These are phyloP conservation scores for Candoia aspera DNA, from an alignment of 2,113 vertebrate genomes.

Conservation along the genomic window DNA sequence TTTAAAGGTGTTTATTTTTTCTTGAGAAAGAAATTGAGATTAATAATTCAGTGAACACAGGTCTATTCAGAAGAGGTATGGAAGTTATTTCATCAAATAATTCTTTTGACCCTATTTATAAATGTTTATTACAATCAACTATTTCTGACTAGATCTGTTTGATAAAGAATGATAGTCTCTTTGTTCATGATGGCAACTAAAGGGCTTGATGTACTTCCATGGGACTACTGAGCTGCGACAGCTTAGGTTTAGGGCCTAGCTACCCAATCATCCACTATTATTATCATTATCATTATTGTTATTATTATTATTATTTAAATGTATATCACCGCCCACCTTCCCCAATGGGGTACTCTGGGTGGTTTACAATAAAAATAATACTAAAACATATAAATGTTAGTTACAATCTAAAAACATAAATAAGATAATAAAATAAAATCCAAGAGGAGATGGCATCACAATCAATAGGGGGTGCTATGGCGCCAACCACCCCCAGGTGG, in stretches of 20 bases:
- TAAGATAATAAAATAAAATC: too few species aligned
- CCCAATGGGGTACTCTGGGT: too few species aligned
- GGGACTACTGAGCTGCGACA: not conserved
- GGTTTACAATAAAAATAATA: too few species aligned
- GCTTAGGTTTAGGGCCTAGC: not conserved
- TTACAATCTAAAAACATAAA: too few species aligned
- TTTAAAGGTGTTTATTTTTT: not conserved
- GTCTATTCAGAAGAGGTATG: not conserved
- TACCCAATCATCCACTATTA: not conserved
- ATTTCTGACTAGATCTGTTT: not conserved
- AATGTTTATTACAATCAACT: not conserved
- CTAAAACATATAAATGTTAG: too few species aligned
- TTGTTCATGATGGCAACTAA: not conserved
- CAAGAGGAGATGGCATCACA: too few species aligned
- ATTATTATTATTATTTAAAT: too few species aligned
- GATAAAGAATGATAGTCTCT: not conserved
- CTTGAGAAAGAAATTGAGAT: not conserved
- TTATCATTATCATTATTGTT: too few species aligned
- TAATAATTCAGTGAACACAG: not conserved
- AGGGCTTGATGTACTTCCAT: not conserved
- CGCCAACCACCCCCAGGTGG: too few species aligned
- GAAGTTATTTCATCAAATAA: not conserved
- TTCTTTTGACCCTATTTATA: not conserved
- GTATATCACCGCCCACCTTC: too few species aligned
- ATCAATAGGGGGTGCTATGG: too few species aligned